Evolutionary conservation across 2,113 vertebrate genomes (phyloP).

Genomic region (Choloepus hoffmanni): DNA sequence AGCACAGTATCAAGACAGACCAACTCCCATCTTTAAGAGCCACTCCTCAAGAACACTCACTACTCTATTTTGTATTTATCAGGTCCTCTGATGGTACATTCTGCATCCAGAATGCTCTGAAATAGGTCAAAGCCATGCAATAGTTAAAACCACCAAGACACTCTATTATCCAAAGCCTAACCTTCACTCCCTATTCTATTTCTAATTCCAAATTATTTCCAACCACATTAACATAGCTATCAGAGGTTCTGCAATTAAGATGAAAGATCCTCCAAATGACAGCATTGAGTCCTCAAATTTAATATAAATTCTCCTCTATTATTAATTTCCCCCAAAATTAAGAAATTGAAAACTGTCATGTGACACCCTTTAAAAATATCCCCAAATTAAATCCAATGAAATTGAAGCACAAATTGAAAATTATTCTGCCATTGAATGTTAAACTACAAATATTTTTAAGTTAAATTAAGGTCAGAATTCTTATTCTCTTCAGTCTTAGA

Average conservation of each 20-base stretch:
- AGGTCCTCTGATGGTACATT: background rate
- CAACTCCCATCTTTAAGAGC: background rate
- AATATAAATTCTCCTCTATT: background rate
- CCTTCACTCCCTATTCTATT: background rate
- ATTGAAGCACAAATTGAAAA: conserved; percentile 49
- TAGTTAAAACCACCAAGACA: conserved; percentile 1
- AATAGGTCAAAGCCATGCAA: background rate
- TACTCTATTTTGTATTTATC: background rate
- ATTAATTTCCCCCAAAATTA: conserved; percentile 41
- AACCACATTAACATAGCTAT: background rate
- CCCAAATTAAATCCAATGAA: conserved; percentile 52
- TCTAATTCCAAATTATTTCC: conserved; percentile 20
- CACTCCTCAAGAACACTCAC: background rate
- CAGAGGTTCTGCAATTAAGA: background rate
- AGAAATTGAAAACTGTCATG: conserved; percentile 23
- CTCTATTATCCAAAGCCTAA: background rate
- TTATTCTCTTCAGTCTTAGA: background rate
- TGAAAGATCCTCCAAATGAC: conserved; percentile 30
- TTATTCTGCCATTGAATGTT: conserved; percentile 37
- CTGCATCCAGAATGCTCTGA: conserved; percentile 20
- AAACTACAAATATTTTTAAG: conserved; percentile 60
- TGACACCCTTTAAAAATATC: conserved; percentile 15
- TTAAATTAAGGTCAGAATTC: conserved; percentile 15
- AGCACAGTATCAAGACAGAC: background rate
- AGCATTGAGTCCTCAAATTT: conserved; percentile 43